Evolutionary conservation across 1,140 invertebrate genomes (phyloP).

Genomic region (Cotesia typhae): DNA sequence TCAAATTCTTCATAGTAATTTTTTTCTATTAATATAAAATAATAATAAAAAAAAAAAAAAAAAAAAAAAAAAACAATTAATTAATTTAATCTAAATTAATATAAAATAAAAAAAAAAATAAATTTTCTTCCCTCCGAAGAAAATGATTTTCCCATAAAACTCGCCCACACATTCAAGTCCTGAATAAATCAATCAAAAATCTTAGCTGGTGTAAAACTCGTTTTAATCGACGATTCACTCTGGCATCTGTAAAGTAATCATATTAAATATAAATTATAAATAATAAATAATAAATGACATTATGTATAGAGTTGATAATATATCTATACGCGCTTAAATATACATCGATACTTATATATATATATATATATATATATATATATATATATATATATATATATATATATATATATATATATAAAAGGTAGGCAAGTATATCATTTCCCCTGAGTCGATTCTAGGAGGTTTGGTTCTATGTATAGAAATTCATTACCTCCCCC

Average conservation of each 20-base stretch:
- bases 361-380: no score
- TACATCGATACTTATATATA: neutral
- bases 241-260: neutral
- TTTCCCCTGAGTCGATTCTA: conserved; percentile 43
- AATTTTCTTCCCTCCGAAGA: no score
- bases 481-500: conserved; percentile 32
- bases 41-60: no score
- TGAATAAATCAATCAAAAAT: conserved; percentile 21
- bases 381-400: no score
- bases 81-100: no score
- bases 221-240: conserved; percentile 44
- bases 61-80: no score
- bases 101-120: no score
- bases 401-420: no score
- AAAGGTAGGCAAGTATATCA: conserved; percentile 42
- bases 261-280: no score
- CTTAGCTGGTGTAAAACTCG: conserved; percentile 43
- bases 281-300: neutral
- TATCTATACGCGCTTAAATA: neutral
- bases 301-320: neutral
- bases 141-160: neutral
- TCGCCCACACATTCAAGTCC: conserved; percentile 28
- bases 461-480: conserved; percentile 43
- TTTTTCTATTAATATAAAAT: no score
- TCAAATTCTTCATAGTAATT: no score